Percentiles rank a stretch among this genome's conserved stretches.
These are phyloP conservation scores for Acanthosepion pharaonis DNA, from an alignment of 2,888 invertebrate species.

Conservation along the genomic window DNA sequence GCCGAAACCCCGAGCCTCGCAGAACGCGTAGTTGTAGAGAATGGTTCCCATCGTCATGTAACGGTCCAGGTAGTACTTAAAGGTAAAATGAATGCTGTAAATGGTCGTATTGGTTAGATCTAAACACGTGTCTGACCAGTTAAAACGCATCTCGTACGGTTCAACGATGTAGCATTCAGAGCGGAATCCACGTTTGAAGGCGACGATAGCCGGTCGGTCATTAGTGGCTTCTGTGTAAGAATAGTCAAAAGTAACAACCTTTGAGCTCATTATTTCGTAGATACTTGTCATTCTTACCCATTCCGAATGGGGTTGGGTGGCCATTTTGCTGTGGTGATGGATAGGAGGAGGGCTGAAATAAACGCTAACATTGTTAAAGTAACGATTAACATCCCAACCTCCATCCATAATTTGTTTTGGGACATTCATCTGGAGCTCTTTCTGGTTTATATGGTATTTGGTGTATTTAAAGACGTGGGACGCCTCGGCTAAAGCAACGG, in stretches of 20 bases:
- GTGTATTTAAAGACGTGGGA: constrained; percentile 34
- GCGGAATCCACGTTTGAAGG: constrained; percentile 35
- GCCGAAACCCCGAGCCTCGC: not conserved
- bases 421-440: constrained; percentile 1
- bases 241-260: constrained; percentile 2
- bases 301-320: not conserved
- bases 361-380: constrained; percentile 14
- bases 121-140: constrained; percentile 39
- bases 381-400: constrained; percentile 22
- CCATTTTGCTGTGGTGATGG: not conserved
- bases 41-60: constrained; percentile 1
- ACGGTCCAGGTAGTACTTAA: not conserved
- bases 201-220: not conserved
- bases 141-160: not conserved
- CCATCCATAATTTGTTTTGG: constrained; percentile 33
- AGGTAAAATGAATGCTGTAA: not conserved
- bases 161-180: constrained; percentile 40
- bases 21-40: constrained; percentile 39
- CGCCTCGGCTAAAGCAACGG: constrained; percentile 34
- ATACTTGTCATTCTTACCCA: constrained; percentile 5
- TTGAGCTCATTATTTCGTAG: not conserved
- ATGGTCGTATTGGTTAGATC: not conserved
- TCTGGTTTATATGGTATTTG: not conserved
- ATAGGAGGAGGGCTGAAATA: constrained; percentile 45
- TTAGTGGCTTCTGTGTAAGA: not conserved